A percentile compares a stretch with the other conserved stretches of the same genome.
Conservation (phyloP, 2,797 vertebrate species). For the Monodelphis domestica region DNA sequence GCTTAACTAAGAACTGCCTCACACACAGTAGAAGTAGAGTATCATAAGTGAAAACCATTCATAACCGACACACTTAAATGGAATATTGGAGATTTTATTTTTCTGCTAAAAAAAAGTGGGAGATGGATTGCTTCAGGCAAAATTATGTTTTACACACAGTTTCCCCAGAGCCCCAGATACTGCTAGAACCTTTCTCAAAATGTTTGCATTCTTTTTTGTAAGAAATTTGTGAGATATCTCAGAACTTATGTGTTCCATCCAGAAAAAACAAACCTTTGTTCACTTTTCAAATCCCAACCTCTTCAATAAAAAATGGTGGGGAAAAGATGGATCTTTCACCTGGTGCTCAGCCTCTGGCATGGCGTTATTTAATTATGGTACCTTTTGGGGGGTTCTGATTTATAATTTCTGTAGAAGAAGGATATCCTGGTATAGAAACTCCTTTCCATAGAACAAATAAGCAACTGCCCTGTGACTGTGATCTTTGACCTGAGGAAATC, state of each 20-base stretch:
- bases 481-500: background rate
- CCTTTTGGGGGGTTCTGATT: background rate
- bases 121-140: slow-evolving; percentile 73
- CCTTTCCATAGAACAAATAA: background rate
- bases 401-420: background rate
- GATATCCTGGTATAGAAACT: background rate
- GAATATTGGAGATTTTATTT: slow-evolving; percentile 75
- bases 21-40: slow-evolving; percentile 60
- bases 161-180: slow-evolving; percentile 72
- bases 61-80: slow-evolving; percentile 51
- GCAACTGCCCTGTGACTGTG: background rate
- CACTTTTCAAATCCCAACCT: slow-evolving; percentile 78
- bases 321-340: slow-evolving; percentile 76
- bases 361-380: background rate
- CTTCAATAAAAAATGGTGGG: slow-evolving; percentile 74
- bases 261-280: slow-evolving; percentile 71
- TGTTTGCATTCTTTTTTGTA: slow-evolving; percentile 76
- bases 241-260: slow-evolving; percentile 64
- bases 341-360: slow-evolving; percentile 64
- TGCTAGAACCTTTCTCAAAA: slow-evolving; percentile 73
- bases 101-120: slow-evolving; percentile 63
- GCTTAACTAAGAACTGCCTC: slow-evolving; percentile 59
- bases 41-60: slow-evolving; percentile 68
- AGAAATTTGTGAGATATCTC: slow-evolving; percentile 74
- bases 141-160: slow-evolving; percentile 70